phyloP scores from a whole-genome alignment of 2,113 vertebrate species.

The Perca fluviatilis region DNA sequence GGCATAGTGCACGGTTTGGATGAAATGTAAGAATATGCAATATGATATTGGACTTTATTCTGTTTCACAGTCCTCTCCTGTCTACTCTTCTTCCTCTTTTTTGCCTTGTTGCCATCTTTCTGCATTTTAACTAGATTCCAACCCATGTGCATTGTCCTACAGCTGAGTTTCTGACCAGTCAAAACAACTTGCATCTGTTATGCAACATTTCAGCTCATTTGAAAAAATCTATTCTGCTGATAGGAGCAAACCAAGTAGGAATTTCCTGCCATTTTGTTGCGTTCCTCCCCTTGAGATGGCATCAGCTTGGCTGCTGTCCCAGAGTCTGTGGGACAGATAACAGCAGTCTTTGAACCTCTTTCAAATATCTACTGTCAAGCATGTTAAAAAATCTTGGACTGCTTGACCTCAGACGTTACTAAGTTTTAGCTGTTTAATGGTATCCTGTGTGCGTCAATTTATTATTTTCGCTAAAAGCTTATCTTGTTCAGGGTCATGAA shows the following conservation, averaged over 20 bases:
- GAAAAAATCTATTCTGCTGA: conserved; percentile 60
- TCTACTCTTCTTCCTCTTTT: background rate
- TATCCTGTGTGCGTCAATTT: background rate
- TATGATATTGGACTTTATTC: background rate
- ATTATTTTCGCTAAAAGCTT: background rate
- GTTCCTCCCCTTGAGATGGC: conserved; percentile 71
- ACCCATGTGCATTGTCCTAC: background rate
- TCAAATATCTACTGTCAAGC: conserved; percentile 52
- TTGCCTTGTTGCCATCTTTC: background rate
- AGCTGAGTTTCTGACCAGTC: background rate
- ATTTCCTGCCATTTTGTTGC: conserved; percentile 82
- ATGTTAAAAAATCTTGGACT: conserved; percentile 44
- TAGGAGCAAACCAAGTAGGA: conserved; percentile 70
- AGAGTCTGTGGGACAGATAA: conserved; percentile 72
- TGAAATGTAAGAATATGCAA: background rate
- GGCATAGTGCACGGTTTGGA: background rate
- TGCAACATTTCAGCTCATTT: conserved; percentile 56
- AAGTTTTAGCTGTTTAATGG: background rate
- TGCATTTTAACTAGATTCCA: background rate
- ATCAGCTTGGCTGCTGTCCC: conserved; percentile 73
- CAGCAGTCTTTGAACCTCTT: conserved; percentile 52
- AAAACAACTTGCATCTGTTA: conserved; percentile 35
- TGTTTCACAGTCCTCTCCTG: background rate
- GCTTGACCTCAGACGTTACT: conserved; percentile 27
- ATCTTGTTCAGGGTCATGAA: background rate